Evolutionary conservation across 2,113 vertebrate species (phyloP).

Genomic region (Natator depressus): DNA sequence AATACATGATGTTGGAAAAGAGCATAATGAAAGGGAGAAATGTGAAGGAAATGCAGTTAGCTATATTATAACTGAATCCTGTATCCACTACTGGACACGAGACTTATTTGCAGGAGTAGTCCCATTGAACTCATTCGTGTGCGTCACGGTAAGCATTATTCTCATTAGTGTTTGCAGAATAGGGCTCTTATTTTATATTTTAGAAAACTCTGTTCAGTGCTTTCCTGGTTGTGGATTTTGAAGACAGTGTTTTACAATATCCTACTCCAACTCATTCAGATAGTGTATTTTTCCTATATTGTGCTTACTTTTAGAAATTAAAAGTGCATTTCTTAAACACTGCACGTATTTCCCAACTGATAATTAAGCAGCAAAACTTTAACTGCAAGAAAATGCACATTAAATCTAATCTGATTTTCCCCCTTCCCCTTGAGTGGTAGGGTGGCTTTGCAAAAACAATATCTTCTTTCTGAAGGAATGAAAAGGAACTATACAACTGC

Average conservation of each 20-base stretch:
- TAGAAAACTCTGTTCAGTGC: not conserved
- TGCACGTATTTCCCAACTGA: not conserved
- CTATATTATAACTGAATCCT: not conserved
- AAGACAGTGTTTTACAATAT: not conserved
- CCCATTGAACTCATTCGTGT: not conserved
- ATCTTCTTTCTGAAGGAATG: slow-evolving; percentile 50
- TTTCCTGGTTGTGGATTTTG: not conserved
- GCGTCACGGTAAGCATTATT: not conserved
- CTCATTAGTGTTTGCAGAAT: not conserved
- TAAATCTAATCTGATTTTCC: not conserved
- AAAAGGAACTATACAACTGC: slow-evolving; percentile 13
- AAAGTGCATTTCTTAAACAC: not conserved
- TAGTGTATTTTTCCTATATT: not conserved
- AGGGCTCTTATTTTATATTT: not conserved
- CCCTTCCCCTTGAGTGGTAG: not conserved
- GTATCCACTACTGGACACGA: not conserved
- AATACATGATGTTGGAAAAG: not conserved
- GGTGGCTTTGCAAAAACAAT: slow-evolving; percentile 29
- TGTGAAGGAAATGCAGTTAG: not conserved
- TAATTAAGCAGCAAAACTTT: slow-evolving; percentile 5
- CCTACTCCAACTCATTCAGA: not conserved
- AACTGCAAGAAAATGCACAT: not conserved
- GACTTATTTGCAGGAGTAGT: not conserved
- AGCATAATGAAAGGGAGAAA: not conserved
- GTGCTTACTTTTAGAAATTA: not conserved